Conservation (phyloP, 1,140 invertebrate genomes). For the Ceratina calcarata region DNA sequence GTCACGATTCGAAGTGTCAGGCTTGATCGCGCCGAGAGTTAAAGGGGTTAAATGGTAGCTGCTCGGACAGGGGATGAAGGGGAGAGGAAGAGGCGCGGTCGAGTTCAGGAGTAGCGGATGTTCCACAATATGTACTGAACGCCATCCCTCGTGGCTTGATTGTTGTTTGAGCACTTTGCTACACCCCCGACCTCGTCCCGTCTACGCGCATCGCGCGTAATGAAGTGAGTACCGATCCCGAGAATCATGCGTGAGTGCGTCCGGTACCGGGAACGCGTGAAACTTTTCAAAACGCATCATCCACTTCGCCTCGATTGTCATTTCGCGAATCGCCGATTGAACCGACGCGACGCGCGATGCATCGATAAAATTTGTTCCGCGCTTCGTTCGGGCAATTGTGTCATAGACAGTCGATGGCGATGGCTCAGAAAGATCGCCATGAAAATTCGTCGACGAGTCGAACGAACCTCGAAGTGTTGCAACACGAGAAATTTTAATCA, state of each 20-base stretch:
- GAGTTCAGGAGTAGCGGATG: conserved; percentile 59
- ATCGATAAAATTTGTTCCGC: not conserved
- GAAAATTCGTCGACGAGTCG: too few species aligned
- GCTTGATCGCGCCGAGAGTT: conserved; percentile 45
- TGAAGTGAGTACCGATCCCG: conserved; percentile 42
- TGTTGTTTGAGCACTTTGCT: conserved; percentile 69
- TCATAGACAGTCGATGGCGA: too few species aligned
- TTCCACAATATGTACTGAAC: conserved; percentile 66
- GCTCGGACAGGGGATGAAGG: conserved; percentile 9
- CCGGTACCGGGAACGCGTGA: not conserved
- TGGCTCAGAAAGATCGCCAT: too few species aligned
- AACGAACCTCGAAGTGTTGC: too few species aligned
- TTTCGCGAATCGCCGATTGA: not conserved
- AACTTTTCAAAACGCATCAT: conserved; percentile 17
- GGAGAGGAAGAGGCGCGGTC: conserved; percentile 3
- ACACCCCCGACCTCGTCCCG: conserved; percentile 8
- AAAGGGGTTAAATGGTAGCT: conserved; percentile 61
- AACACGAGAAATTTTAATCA: not conserved
- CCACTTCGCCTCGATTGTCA: conserved; percentile 9
- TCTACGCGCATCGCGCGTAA: conserved; percentile 43
- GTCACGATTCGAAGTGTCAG: conserved; percentile 51
- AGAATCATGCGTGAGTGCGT: not conserved
- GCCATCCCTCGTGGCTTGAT: conserved; percentile 60
- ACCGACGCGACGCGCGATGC: too few species aligned
- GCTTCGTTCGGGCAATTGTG: not conserved